phyloP scores from a whole-genome alignment of 1,140 invertebrate species.

The Metopolophium dirhodum region DNA sequence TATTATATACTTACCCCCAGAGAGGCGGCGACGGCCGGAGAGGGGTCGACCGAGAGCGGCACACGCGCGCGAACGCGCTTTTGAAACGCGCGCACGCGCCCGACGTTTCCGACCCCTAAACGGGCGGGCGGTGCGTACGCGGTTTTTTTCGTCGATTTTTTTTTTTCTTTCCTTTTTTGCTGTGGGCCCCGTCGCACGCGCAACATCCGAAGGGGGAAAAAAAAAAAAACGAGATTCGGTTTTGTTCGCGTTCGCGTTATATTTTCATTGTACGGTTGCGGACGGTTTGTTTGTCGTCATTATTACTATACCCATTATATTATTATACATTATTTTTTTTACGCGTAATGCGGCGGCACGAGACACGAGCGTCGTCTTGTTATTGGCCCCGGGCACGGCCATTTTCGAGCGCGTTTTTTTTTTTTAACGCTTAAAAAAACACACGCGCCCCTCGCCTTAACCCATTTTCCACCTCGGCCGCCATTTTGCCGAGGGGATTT shows the following conservation, averaged over 20 bases:
- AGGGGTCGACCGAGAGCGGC: background rate
- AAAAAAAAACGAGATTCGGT: constrained; percentile 25
- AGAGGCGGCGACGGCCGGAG: background rate
- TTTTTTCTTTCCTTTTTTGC: background rate
- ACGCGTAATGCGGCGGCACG: background rate
- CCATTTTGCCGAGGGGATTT: constrained; percentile 54
- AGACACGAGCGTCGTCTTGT: background rate
- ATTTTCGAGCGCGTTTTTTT: constrained; percentile 23
- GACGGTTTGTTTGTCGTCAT: constrained; percentile 10
- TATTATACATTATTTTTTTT: constrained; percentile 28
- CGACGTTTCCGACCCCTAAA: constrained; percentile 26
- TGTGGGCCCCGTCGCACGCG: background rate
- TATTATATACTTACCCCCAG: background rate
- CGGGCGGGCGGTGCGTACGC: background rate
- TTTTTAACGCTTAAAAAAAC: constrained; percentile 50
- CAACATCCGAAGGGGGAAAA: constrained; percentile 48
- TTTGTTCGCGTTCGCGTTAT: background rate
- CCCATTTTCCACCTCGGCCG: constrained; percentile 26
- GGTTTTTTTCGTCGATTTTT: constrained; percentile 27
- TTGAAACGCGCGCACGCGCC: constrained; percentile 52
- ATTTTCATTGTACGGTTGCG: constrained; percentile 4
- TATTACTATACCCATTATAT: background rate
- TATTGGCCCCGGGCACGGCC: constrained; percentile 44
- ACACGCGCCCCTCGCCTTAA: background rate
- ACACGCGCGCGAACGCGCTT: constrained; percentile 35